A percentile compares a stretch with the other conserved stretches of the same genome.
phyloP scores from a whole-genome alignment of 2,113 vertebrate species.

The Suricata suricatta region DNA sequence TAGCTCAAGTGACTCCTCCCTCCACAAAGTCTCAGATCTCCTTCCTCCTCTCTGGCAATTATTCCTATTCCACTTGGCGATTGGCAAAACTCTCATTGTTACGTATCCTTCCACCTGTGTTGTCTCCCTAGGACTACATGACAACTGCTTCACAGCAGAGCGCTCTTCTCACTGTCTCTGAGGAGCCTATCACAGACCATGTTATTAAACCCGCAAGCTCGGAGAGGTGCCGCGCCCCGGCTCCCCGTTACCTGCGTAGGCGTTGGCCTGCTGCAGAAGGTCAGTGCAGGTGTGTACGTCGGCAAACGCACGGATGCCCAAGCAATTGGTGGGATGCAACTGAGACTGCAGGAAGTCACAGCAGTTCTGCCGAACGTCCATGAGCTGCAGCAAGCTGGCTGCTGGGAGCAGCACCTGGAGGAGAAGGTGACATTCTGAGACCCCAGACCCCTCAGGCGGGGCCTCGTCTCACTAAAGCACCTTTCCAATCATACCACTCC shows the following conservation, averaged over 20 bases:
- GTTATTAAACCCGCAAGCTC: not conserved
- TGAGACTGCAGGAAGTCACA: constrained; percentile 97
- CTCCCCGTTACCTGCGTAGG: constrained; percentile 91
- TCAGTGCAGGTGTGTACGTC: constrained; percentile 95
- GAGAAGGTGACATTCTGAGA: constrained; percentile 40
- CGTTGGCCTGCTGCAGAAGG: constrained; percentile 93
- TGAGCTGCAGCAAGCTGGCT: constrained; percentile 94
- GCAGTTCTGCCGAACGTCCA: constrained; percentile 96
- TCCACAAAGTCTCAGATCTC: not conserved
- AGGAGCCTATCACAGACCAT: not conserved
- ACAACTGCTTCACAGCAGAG: not conserved
- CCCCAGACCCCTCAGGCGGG: fast-evolving
- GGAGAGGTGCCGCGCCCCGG: fast-evolving
- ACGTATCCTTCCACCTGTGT: not conserved
- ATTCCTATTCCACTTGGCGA: not conserved
- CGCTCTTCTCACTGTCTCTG: not conserved
- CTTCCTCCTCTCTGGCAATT: not conserved
- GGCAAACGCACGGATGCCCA: constrained; percentile 96
- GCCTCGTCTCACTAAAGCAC: not conserved
- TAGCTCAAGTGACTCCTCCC: not conserved
- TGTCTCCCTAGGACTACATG: not conserved
- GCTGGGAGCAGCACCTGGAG: constrained; percentile 94
- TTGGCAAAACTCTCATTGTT: not conserved
- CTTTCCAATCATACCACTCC: not conserved
- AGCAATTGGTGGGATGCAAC: constrained; percentile 96